Evolutionary conservation across 2,113 vertebrate genomes (phyloP).

Genomic region (Saguinus imperator): DNA sequence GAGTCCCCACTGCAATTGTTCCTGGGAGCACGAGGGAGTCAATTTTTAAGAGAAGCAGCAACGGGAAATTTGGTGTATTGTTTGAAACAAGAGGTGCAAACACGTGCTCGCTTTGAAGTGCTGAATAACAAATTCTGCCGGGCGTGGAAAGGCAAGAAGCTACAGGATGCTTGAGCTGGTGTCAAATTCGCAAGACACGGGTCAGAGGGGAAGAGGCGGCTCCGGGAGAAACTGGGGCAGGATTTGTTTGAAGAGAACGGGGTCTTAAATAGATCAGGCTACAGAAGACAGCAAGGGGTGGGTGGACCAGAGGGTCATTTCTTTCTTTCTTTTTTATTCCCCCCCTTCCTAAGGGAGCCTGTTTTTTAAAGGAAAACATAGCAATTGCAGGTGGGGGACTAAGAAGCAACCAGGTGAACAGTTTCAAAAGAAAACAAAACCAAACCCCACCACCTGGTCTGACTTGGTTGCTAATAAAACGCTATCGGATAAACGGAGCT

Average conservation of each 20-base stretch:
- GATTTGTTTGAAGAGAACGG: slow-evolving; percentile 47
- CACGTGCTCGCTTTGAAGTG: slow-evolving; percentile 67
- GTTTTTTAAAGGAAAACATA: slow-evolving; percentile 28
- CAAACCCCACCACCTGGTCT: slow-evolving; percentile 56
- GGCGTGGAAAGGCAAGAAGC: slow-evolving; percentile 71
- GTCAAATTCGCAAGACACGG: neutral
- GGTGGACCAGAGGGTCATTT: neutral
- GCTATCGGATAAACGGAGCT: slow-evolving; percentile 56
- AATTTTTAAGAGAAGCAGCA: slow-evolving; percentile 45
- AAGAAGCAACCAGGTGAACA: neutral
- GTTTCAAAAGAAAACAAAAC: slow-evolving; percentile 57
- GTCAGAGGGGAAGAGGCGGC: slow-evolving; percentile 20
- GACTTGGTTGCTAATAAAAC: slow-evolving; percentile 69
- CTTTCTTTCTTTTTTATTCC: neutral
- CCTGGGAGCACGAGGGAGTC: neutral
- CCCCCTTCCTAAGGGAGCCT: neutral
- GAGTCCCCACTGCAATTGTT: neutral
- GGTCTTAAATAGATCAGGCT: slow-evolving; percentile 64
- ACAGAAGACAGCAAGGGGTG: neutral
- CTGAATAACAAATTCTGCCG: slow-evolving; percentile 58
- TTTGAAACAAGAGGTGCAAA: slow-evolving; percentile 73
- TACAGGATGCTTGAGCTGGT: slow-evolving; percentile 46
- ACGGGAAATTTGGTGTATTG: slow-evolving; percentile 77
- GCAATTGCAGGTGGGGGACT: neutral
- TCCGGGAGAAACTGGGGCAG: slow-evolving; percentile 68